These are phyloP conservation scores for Arge pagana DNA, from an alignment of 2,888 invertebrate genomes.

Conservation along the genomic window DNA sequence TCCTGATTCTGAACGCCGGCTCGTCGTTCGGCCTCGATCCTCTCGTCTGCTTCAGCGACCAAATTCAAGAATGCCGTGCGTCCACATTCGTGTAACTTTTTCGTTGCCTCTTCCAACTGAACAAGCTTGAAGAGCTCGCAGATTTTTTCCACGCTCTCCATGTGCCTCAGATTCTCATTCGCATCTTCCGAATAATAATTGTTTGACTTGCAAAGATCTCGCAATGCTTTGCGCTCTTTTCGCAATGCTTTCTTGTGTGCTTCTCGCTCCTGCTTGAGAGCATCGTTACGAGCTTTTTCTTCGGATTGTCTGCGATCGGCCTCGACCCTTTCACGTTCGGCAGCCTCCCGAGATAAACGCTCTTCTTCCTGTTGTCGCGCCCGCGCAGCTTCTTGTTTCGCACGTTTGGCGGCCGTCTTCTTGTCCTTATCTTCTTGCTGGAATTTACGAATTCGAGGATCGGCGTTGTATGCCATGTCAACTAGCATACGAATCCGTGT, in stretches of 20 bases:
- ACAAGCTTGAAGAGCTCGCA: constrained; percentile 77
- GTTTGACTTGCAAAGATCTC: constrained; percentile 79
- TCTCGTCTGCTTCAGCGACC: constrained; percentile 73
- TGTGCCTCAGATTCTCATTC: constrained; percentile 75
- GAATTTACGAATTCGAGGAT: constrained; percentile 90
- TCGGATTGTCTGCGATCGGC: constrained; percentile 80
- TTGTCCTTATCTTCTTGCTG: constrained; percentile 92
- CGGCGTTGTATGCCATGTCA: constrained; percentile 91
- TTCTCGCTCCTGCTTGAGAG: constrained; percentile 83
- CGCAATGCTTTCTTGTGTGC: constrained; percentile 82
- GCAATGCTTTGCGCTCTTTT: constrained; percentile 80
- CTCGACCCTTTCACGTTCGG: constrained; percentile 63
- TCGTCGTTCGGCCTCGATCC: constrained; percentile 77
- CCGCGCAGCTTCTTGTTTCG: constrained; percentile 82
- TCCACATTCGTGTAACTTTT: constrained; percentile 68
- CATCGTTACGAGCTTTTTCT: constrained; percentile 81
- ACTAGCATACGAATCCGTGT: constrained; percentile 86
- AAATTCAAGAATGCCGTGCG: constrained; percentile 70
- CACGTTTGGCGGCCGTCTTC: constrained; percentile 86
- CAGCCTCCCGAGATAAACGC: constrained; percentile 72
- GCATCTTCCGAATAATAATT: constrained; percentile 77
- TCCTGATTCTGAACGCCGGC: constrained; percentile 54
- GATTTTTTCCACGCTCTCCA: constrained; percentile 91
- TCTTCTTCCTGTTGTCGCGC: constrained; percentile 86
- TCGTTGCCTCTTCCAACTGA: constrained; percentile 79